Percentiles rank a stretch among this genome's conserved stretches.
phyloP scores from a whole-genome alignment of 2,113 vertebrate genomes.

The Lycocorax pyrrhopterus region DNA sequence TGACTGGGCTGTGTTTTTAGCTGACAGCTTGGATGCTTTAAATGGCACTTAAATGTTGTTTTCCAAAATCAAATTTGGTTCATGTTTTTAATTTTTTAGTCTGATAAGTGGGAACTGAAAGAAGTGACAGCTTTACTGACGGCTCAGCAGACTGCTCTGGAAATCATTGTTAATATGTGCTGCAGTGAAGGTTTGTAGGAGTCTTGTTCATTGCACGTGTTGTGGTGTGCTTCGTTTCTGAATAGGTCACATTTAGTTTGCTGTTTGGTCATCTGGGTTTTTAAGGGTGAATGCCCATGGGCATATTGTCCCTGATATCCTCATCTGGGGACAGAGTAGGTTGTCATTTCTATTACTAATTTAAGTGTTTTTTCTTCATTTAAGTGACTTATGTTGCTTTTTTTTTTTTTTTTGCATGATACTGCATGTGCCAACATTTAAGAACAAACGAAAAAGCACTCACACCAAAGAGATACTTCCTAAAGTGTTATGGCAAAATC shows the following conservation, averaged over 20 bases:
- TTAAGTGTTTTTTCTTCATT: not conserved
- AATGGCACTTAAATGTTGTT: not conserved
- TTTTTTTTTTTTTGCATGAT: not conserved
- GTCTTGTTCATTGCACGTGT: not conserved
- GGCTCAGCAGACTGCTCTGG: slow-evolving; percentile 94
- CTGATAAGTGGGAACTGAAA: slow-evolving; percentile 83
- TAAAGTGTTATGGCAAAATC: not conserved
- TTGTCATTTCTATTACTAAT: not conserved
- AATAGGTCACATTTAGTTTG: not conserved
- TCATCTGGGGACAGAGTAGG: not conserved
- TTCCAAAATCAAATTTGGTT: not conserved
- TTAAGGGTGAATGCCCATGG: not conserved
- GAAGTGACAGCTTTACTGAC: slow-evolving; percentile 85
- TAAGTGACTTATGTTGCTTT: not conserved
- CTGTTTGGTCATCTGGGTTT: not conserved
- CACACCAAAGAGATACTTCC: not conserved
- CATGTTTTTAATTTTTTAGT: slow-evolving; percentile 67
- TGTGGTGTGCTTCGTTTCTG: not conserved
- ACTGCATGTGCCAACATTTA: not conserved
- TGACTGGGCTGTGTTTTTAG: not conserved
- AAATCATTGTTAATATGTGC: slow-evolving; percentile 98
- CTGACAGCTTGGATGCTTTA: not conserved
- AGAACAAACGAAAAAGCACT: not conserved
- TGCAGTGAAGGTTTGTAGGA: slow-evolving; percentile 86
- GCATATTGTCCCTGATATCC: not conserved